Evolutionary conservation across 64 coral and sea anemone species (phyloP), one percentile per base, ranked within the genome.

Genomic region (Dendronephthya gigantea): DNA sequence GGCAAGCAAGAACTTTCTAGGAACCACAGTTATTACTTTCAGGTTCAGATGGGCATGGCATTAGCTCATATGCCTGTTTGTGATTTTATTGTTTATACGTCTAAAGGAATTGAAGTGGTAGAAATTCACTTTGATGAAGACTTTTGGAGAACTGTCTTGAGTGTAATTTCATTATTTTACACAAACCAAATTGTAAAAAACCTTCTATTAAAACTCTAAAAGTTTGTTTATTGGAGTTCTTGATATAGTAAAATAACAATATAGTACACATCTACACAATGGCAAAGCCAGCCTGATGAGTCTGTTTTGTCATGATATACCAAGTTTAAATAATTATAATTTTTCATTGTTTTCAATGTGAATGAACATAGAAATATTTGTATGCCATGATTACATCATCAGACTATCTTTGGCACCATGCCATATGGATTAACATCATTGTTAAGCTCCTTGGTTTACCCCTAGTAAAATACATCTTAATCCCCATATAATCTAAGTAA

Each of bases 141-240:
- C 37, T 79, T 79, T 19, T 79, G 72, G 72, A 34, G 15, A 29
- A 36, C 72, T 0, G 36, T 33, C 48, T 88, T 85, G 41, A 41
- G 70, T 43, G 83, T 85, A 69, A 82, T 83, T 37, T 48, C 82
- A 32, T 31, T 85, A 82, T 85, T 86, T 52, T 48, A 85, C 48
- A 92, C 90, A 35, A 70, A 36, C 22, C 85, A 69, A 86, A 88
- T 50, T 82, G 85, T 88, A 30, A 92, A 85, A 79, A 35, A 29
- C 34, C 37, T 79, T 17, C 37, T 79, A 34, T 79, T 79, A 33
- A 29, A 79, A 79, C 72, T 79, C 37, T 79, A 34, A 79, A 5
- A 6, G 11, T 11, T 6, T n/a, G 41, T 45, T n/a, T n/a, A n/a
- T n/a, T n/a, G n/a, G n/a, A n/a, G n/a, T n/a, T n/a, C n/a, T n/a